A percentile compares a stretch with the other conserved stretches of the same genome.
Conservation (phyloP, 2,888 invertebrate genomes). For the Caenorhabditis sulstoni region DNA sequence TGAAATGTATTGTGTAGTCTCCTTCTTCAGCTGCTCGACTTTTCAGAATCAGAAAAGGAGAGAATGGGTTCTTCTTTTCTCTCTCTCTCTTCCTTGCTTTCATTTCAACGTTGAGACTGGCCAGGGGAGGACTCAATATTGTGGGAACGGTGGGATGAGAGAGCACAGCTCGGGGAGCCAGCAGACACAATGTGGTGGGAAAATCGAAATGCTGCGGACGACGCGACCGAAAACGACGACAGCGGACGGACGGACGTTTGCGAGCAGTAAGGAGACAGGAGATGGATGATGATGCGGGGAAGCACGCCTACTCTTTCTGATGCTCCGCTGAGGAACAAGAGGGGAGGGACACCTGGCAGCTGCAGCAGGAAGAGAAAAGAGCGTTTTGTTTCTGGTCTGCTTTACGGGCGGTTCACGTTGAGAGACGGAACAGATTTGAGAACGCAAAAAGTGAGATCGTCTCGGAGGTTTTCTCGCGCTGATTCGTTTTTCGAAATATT, state of each 20-base stretch:
- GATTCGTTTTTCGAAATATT: too few relatives aligned
- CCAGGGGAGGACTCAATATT: conserved; percentile 53
- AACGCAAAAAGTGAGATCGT: too few relatives aligned
- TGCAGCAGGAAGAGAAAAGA: too few relatives aligned
- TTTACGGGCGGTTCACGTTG: too few relatives aligned
- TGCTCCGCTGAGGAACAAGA: too few relatives aligned
- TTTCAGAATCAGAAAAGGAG: conserved; percentile 11
- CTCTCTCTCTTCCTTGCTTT: neutral
- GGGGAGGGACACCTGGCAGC: too few relatives aligned
- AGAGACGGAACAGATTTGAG: too few relatives aligned
- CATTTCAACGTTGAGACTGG: conserved; percentile 50
- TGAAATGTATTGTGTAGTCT: too few relatives aligned
- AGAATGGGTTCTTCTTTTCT: conserved; percentile 4
- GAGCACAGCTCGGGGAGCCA: conserved; percentile 31
- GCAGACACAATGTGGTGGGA: conserved; percentile 57
- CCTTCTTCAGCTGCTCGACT: too few relatives aligned
- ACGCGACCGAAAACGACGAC: conserved; percentile 6
- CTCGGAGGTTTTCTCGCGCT: too few relatives aligned
- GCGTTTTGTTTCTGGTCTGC: too few relatives aligned
- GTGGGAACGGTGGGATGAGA: conserved; percentile 52
- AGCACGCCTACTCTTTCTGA: neutral
- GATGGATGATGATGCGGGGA: conserved; percentile 2
- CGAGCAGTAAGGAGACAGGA: conserved; percentile 1
- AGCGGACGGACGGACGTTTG: conserved; percentile 13
- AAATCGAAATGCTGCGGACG: conserved; percentile 46